Conservation (phyloP, 2,797 vertebrate species). For the Myotis findleyi region DNA sequence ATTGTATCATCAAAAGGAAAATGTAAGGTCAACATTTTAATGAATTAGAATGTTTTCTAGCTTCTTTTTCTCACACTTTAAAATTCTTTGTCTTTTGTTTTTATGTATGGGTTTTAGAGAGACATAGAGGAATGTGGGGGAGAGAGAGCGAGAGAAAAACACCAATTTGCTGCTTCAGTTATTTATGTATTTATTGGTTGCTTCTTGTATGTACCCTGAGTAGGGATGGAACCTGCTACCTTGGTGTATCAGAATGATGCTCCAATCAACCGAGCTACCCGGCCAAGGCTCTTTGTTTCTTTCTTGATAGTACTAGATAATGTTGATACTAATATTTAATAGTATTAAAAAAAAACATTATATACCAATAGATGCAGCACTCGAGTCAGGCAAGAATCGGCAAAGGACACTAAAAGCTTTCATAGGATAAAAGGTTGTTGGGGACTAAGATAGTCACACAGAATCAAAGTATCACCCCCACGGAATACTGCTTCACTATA, state of each 20-base stretch:
- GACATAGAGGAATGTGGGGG: too few relatives aligned
- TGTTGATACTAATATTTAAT: background rate
- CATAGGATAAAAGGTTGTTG: background rate
- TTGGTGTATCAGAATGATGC: background rate
- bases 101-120: background rate
- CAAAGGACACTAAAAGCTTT: background rate
- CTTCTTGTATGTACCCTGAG: background rate
- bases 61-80: background rate
- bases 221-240: background rate
- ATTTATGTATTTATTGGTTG: background rate
- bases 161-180: background rate
- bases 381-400: background rate
- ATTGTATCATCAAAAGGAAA: background rate
- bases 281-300: background rate
- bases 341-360: background rate
- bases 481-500: background rate
- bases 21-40: background rate
- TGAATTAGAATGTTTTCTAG: background rate
- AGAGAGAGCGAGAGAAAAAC: background rate
- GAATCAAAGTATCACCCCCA: background rate
- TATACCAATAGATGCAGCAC: background rate
- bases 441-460: background rate
- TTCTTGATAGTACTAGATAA: background rate
- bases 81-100: background rate
- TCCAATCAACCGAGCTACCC: background rate